Base-by-base conservation (phyloP, 2,113 vertebrate species). In the Chloropsis cyanopogon region DNA sequence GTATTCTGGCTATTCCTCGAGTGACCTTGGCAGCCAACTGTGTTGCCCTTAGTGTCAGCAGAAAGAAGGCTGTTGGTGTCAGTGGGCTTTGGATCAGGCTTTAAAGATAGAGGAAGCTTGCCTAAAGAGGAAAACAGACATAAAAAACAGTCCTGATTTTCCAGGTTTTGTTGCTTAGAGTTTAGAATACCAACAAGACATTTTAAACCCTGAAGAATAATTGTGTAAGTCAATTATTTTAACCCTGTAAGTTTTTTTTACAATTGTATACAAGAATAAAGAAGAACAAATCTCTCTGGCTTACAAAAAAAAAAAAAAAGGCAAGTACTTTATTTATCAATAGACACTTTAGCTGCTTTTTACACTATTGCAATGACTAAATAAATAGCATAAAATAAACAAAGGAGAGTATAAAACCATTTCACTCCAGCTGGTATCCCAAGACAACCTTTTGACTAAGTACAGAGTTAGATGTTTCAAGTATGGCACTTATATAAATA, bases 401-500 rank as follows among this genome's bases (percentile, higher is more conserved):
- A 93, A 83, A 96, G 88, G 77, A 93, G 79, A 97, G 95, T 97
- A 96, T 93, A 96, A 98, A 98, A 98, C 92, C 53, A 65, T 59
- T 91, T 97, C 89, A 90, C 86, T 97, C 86, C 93, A 96, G 90
- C 95, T 97, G 90, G 92, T 97, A 95, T 83, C 95, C 92, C 96
- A 96, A 92, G 87, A 95, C 91, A 97, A 89, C 84, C 69, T 88
- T 97, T 96, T 94, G 72, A 96, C 88, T 97, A 97, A 96, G 90
- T 96, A 97, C 95, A 97, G 94, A 97, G 96, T 97, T 86, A 95
- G 69, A 91, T 95, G 54, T 92, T 94, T 97, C 95, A 98, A 95
- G 90, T 98, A 98, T 98, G 98, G 98, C 98, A 98, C 98, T 98
- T 98, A 96, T 95, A 92, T 92, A 92, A 96, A 97, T 97, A 98